Evolutionary conservation across 2,888 invertebrate species (phyloP), one percentile per base, ranked within the genome.

Genomic region (Sicus ferrugineus): DNA sequence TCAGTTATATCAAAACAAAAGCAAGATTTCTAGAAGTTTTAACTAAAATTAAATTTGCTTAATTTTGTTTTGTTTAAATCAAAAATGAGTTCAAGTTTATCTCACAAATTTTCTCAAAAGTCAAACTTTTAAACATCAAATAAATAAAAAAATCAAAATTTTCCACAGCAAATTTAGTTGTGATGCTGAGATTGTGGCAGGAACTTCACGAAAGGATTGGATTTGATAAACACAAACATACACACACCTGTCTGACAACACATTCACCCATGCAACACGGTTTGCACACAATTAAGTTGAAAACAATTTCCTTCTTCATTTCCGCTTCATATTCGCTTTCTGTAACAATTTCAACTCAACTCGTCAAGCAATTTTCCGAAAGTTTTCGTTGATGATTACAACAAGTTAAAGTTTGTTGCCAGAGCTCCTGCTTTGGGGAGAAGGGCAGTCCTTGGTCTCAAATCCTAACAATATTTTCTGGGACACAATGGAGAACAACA

Each of bases 261-360:
- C n/a, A n/a, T 11, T 9, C 11, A 38, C n/a, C 54, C 42, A n/a
- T 23, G 19, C 3, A 50, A 9, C 23, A 23, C 26, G 26, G 21
- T 30, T 48, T 48, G 31, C 48, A 59, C 67, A 67, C 67, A 67
- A 67, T 67, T 67, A 67, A 67, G 58, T 67, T 48, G 58, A 59
- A 59, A 59, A 67, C 67, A 67, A 67, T 67, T 67, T 67, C 59
- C 67, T 67, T 67, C 67, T 67, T 59, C 23, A 67, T 67, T 67
- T 67, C 67, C 67, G 67, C 21, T 58, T 59, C 67, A 67, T 67
- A 67, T 67, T 67, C 67, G 59, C 59, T 67, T 67, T 58, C 67
- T 58, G 46, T 67, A 42, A 46, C 67, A 56, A 46, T 67, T 67
- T 59, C 67, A 46, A 59, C 46, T 58, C 58, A 48, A 67, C 59